A percentile compares a stretch with the other conserved stretches of the same genome.
phyloP scores from a whole-genome alignment of 2,888 invertebrate species.

The Alcis repandata region DNA sequence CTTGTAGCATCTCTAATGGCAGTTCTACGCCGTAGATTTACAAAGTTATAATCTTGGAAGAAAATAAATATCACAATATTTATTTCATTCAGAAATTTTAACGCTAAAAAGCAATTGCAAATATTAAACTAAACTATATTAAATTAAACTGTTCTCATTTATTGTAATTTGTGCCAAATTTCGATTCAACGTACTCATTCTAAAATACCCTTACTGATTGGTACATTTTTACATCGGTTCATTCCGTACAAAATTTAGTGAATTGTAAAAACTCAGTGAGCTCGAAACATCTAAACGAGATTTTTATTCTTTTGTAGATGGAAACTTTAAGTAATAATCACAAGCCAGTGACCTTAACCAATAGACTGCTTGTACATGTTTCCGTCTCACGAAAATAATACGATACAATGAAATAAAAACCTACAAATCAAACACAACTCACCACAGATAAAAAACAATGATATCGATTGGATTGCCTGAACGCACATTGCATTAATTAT shows the following conservation, averaged over 20 bases:
- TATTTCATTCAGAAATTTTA: background rate
- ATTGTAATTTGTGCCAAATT: conserved; percentile 3
- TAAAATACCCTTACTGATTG: no score
- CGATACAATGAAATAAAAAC: no score
- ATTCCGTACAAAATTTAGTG: background rate
- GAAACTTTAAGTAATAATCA: background rate
- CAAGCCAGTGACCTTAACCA: no score
- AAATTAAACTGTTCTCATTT: no score
- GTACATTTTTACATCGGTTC: background rate
- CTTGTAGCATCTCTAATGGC: background rate
- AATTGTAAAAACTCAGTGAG: conserved; percentile 5
- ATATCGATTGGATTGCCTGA: no score
- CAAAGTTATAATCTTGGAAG: background rate
- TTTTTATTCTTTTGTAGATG: conserved; percentile 7
- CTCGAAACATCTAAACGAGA: background rate
- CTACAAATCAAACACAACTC: no score
- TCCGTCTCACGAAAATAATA: no score
- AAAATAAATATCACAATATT: background rate
- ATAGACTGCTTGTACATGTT: no score
- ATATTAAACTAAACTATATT: no score
- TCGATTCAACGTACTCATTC: background rate
- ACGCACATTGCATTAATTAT: no score
- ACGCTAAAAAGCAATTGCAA: no score
- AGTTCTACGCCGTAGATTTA: conserved; percentile 12
- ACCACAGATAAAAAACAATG: no score